Evolutionary conservation across 2,888 invertebrate species (phyloP), one percentile per base, ranked within the genome.

Genomic region (Rapana venosa): DNA sequence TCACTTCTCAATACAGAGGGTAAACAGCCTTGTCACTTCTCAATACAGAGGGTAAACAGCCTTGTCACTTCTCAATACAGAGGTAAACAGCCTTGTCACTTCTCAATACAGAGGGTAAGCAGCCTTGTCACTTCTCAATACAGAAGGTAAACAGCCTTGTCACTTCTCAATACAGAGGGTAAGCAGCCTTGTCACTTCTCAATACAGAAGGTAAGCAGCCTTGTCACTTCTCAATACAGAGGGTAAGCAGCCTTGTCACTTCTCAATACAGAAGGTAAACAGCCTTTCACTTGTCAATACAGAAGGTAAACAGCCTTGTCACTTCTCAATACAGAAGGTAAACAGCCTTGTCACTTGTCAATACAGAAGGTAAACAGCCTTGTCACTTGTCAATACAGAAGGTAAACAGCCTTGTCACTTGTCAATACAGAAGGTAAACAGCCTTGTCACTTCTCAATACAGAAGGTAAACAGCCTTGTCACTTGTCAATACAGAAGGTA

Each of bases 261-360:
- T 17, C 66, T 26, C 26, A 26, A 17, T 93, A 97, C 98, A 1
- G 98, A 97, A 95, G 97, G 97, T 97, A 92, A 92, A 94, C 22
- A 36, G 47, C 13, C 26, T 13, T 2, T 66, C 66, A 26, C 66
- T 22, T 17, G 5, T 26, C 26, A 26, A 17, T 93, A 97, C 98
- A 1, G 98, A 97, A 95, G 97, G 97, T 97, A 92, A 92, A 94
- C 22, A 36, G 47, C 13, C 26, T 13, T 2, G 17, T 66, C 66
- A 26, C 66, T 22, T 17, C 66, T 26, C 26, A 26, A 17, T 93
- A 97, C 98, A 1, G 98, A 97, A 95, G 97, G 97, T 97, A 92
- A 92, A 94, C 22, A 36, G 47, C 13, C 26, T 13, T 2, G 17
- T 66, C 66, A 26, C 66, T 22, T 17, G 5, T 26, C 26, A 26